Evolutionary conservation across 2,797 vertebrate genomes (phyloP), one percentile per base, ranked within the genome.

Genomic region (Spheniscus humboldti): DNA sequence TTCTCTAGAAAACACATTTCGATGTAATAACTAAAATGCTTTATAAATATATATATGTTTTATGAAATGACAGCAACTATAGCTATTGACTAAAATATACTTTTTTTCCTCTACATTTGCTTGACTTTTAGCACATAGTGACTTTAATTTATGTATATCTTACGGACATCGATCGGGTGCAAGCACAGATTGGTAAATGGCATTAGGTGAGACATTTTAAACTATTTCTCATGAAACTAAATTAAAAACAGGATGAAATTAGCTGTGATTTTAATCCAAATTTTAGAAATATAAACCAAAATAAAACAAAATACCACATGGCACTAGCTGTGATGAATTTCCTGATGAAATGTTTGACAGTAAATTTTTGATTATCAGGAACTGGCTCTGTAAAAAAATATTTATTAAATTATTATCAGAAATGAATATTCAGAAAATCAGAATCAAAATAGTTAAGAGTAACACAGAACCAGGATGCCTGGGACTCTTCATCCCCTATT

Each of bases 1-100:
- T 98, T 98, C 94, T 95, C 97, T 96, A 96, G 82, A 97, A 98
- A 97, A 97, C 90, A 97, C 43, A 68, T 96, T 97, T 97, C 60
- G 92, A 86, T 96, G 67, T 97, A 94, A 95, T 92, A 97, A 92
- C 91, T 96, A 95, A 97, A 97, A 96, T 93, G 55, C 14, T 86
- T 78, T 92, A 75, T 95, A 86, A 85, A 94, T 79, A 71, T 95
- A 86, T 86, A 94, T 79, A 71, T 88, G 5, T 94, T 97, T 95
- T 94, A 96, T 81, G 52, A 86, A 96, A 91, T 74, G 7, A 45
- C 55, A 92, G 11, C 23, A 78, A 5, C 8, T 50, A 41, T 27
- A 81, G 7, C 7, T 73, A 37, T 74, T 48, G 39, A 79, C 30
- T 39, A 76, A 81, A 92, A 56, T 41, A 18, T 5, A n/a, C 15